These are phyloP conservation scores for Muscicapa comitata DNA, from an alignment of 2,797 vertebrate genomes.

Conservation along the genomic window DNA sequence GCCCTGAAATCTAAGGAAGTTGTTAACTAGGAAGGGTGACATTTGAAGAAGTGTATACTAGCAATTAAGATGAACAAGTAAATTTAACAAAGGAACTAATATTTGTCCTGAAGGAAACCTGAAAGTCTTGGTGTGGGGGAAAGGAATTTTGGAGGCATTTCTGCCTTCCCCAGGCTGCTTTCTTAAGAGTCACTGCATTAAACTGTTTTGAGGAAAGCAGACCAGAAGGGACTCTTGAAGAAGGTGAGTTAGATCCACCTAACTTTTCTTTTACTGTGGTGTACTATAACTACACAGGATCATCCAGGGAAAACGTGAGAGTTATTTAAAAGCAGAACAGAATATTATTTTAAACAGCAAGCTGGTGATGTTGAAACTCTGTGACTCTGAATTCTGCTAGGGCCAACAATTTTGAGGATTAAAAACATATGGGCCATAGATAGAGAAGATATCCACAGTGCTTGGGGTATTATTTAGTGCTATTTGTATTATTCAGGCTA, in stretches of 20 bases:
- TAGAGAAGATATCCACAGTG: not conserved
- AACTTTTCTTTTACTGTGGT: not conserved
- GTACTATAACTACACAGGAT: not conserved
- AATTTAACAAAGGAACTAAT: not conserved
- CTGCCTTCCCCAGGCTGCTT: not conserved
- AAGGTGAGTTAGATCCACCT: not conserved
- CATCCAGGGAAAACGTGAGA: not conserved
- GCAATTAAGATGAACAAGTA: not conserved
- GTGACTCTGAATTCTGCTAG: not conserved
- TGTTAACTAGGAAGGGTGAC: not conserved
- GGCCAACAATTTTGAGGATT: constrained; percentile 11
- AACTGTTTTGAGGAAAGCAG: not conserved
- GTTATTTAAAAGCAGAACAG: not conserved
- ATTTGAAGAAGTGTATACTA: not conserved
- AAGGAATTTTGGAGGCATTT: not conserved
- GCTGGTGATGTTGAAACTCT: not conserved
- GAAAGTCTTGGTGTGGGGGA: not conserved
- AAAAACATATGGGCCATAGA: constrained; percentile 39
- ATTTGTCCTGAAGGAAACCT: not conserved
- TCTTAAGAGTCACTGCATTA: not conserved
- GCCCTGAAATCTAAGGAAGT: constrained; percentile 1
- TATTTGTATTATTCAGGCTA: constrained; percentile 30
- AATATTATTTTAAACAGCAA: constrained; percentile 15
- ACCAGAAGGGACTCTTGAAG: not conserved
- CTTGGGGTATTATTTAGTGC: constrained; percentile 23